Evolutionary conservation across 37 sponge, comb jelly and placozoan species (phyloP), one percentile per base, ranked within the genome.

Genomic region (Spongia lamella): DNA sequence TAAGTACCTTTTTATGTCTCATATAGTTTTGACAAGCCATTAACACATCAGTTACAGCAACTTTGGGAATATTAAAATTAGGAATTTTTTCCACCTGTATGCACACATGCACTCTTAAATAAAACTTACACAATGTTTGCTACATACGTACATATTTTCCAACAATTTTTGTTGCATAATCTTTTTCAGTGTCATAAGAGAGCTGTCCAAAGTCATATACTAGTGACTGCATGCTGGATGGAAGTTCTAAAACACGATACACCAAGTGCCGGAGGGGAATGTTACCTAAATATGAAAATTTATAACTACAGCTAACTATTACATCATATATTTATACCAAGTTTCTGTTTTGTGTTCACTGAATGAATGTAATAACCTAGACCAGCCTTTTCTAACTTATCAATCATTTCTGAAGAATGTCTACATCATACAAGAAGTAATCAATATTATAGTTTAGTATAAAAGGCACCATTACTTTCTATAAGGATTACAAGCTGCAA

Each of bases 401-500:
- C 33, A 47, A 91, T 82, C 84, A 85, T 91, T 1, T 82, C 80
- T 22, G 76, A 53, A 26, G 74, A 35, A 51, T 88, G 88, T 31
- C 76, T 81, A 29, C 9, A 38, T 22, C 1, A 20, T 2, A 31
- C n/a, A n/a, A 43, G 34, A 22, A 39, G 49, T 51, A 17, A 13
- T 43, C 47, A 5, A 43, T 13, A 43, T 43, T 43, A 9, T 5
- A 13, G 5, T 13, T 9, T 13, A 43, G 9, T 43, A 43, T 5
- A 13, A 43, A 43, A 5, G 5, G 6, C 11, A 40, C 5, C 3
- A 59, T 68, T 31, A 90, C 90, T 56, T 90, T 64, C 87, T 66
- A 81, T 97, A 97, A 20, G 98, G 98, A 53, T 97, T 97, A 58
- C 95, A 94, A 50, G 98, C 94, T 66, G 98, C 98, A 64, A 97